Base-by-base conservation (phyloP, 2,888 invertebrate species). In the Strigamia transsilvanica region DNA sequence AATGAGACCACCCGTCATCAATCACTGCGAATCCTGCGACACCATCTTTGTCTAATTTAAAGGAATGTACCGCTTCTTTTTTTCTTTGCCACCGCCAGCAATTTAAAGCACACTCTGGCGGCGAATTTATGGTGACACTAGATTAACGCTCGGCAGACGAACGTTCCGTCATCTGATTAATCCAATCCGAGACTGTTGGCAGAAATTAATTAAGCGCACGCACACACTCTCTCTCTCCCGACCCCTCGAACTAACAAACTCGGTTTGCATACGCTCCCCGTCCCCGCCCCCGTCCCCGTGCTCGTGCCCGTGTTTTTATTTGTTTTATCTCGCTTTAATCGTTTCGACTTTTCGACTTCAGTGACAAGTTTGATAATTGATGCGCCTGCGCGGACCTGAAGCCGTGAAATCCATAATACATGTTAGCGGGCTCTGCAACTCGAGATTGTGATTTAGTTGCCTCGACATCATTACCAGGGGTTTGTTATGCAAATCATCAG, bases 381-480 rank as follows among this genome's bases (percentile, higher is more conserved):
- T 56, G 73, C 73, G 73, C 73, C 12, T 32, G 73, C 73, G 73
- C 73, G 13, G 2, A 5, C 56, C 9, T 6, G 18, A 21, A 73
- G 27, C 73, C 32, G 32, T 27, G 13, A 73, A 73, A 73, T 73
- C 73, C 73, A 73, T 73, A 73, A 73, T 73, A 73, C 73, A 73
- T 32, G 73, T 73, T 38, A 27, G 73, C 73, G n/a, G 56, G 56
- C 56, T n/a, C 15, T 15, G 56, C 56, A 56, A 56, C 56, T 56
- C 56, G 73, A 73, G 27, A 73, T 73, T 32, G 73, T 73, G 73
- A 73, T 73, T 73, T 73, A 73, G 73, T 73, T 73, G 73, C 73
- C 73, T 73, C 73, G 27, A 73, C 73, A 73, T 73, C 73, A 73
- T 73, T 73, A 73, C 73, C 73, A 73, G 73, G 73, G 73, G 73